Evolutionary conservation across 1,140 invertebrate species (phyloP), one percentile per base, ranked within the genome.

Genomic region (Hermatobates lingyangjiaoensis): DNA sequence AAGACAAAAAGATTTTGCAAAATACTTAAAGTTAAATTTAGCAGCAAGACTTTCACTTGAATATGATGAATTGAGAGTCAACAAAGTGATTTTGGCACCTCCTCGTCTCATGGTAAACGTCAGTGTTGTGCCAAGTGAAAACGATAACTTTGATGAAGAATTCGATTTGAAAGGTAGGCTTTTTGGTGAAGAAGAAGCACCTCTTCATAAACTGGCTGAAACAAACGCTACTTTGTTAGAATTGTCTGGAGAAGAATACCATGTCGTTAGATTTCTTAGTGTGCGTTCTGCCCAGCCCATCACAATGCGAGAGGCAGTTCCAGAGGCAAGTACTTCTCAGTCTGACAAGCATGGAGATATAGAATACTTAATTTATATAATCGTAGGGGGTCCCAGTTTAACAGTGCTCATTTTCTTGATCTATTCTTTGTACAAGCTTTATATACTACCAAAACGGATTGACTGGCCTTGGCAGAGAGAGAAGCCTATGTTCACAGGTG

Each of bases 161-260:
- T 52, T 59, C 24, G 54, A 57, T 47, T 49, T 59, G n/a, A 55
- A 59, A 28, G 54, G 56, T 24, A 55, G 49, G 23, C 44, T 59
- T 30, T 55, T 57, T 38, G 54, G 52, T 30, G 55, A 56, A 34
- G 59, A 61, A 52, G 60, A 62, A 46, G 62, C 58, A 5, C 60
- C 61, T 4, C 48, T 64, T 25, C 58, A 62, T 40, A 61, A 59
- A 45, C 50, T 63, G 30, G 63, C 61, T 7, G 62, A 61, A 55
- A 62, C 62, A 1, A 66, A 65, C 53, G 61, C 62, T 7, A 65
- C 64, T 15, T 51, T 66, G 15, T 52, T 64, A 39, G 62, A 65
- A 55, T 52, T 64, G 7, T 64, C 63, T 5, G 64, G 63, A 4
- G 61, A 65, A 47, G 64, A 64, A 53, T 66, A 64, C 52, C 61